phyloP scores from a whole-genome alignment of 2,797 vertebrate genomes.

The Coregonus ussuriensis region DNA sequence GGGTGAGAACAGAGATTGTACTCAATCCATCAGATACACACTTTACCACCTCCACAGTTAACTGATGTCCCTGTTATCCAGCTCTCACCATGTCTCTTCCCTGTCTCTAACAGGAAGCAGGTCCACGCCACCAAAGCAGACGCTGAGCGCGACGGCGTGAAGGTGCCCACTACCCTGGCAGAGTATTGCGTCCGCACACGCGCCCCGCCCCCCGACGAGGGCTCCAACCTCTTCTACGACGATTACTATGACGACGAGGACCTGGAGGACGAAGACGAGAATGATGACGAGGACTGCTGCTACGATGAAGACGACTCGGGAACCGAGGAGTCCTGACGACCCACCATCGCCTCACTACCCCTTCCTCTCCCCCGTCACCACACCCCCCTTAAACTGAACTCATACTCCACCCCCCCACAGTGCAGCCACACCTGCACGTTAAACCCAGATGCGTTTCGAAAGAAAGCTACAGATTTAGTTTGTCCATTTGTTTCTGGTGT shows the following conservation, averaged over 20 bases:
- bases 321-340: slow-evolving; percentile 90
- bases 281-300: slow-evolving; percentile 81
- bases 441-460: slow-evolving; percentile 31
- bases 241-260: slow-evolving; percentile 93
- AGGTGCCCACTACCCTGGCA: slow-evolving; percentile 92
- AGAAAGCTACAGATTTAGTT: slow-evolving; percentile 40
- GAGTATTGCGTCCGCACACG: slow-evolving; percentile 95
- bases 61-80: neutral
- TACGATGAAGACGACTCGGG: slow-evolving; percentile 92
- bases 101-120: slow-evolving; percentile 82
- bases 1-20: neutral
- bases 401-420: slow-evolving; percentile 18
- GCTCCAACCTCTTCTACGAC: slow-evolving; percentile 92
- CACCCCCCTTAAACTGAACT: slow-evolving; percentile 11
- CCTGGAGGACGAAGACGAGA: slow-evolving; percentile 84
- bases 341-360: slow-evolving; percentile 13
- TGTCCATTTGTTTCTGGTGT: slow-evolving; percentile 37
- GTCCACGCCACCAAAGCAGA: slow-evolving; percentile 92
- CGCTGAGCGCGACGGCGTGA: slow-evolving; percentile 89
- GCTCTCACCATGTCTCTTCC: neutral
- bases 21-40: neutral
- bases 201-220: slow-evolving; percentile 86
- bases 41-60: neutral
- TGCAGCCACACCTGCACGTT: slow-evolving; percentile 37
- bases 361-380: neutral